Base-by-base conservation (phyloP, 2,888 invertebrate genomes). In the Athalia rosae region DNA sequence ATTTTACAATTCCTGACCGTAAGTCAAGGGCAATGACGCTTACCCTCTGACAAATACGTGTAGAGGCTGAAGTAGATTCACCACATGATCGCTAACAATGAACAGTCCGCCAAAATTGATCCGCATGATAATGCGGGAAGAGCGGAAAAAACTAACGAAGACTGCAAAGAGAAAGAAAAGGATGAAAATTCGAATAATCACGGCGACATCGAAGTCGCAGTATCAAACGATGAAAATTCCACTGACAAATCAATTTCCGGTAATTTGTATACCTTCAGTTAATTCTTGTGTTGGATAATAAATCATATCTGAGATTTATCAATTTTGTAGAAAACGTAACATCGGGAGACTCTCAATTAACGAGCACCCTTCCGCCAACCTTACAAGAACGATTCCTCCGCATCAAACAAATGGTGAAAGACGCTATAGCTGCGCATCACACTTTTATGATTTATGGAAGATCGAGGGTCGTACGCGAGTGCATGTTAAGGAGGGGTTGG, bases 361-460 rank as follows among this genome's bases (percentile, higher is more conserved):
- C 74, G 11, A 79, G 64, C 28, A 28, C 53, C n/a, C 56, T 84
- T 62, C 80, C 86, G 7, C 82, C 84, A 4, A 87, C 86, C 1
- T 82, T 85, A 50, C 84, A 85, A 79, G 87, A 89, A 76, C 85
- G 87, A 66, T 89, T 89, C 69, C 77, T 84, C 5, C 80, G 84
- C 4, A 85, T 89, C 62, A 87, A 86, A 77, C 84, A 87, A 69
- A 83, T 85, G 56, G 89, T 89, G 0, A 84, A 85, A n/a, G 85
- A 86, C 47, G 88, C 89, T 11, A 86, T 89, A 62, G 81, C 84
- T 5, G 80, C 81, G 3, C 85, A 84, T 77, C 88, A 82, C 48
- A 89, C 87, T 15, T 90, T 90, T 58, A 89, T 89, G 89, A 86
- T 90, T 64, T 88, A 89, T 74, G 89, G 89, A 41, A 85, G 86